A percentile compares a stretch with the other conserved stretches of the same genome.
Evolutionary conservation across 2,888 invertebrate species (phyloP).

Genomic region (Agrotis segetum): DNA sequence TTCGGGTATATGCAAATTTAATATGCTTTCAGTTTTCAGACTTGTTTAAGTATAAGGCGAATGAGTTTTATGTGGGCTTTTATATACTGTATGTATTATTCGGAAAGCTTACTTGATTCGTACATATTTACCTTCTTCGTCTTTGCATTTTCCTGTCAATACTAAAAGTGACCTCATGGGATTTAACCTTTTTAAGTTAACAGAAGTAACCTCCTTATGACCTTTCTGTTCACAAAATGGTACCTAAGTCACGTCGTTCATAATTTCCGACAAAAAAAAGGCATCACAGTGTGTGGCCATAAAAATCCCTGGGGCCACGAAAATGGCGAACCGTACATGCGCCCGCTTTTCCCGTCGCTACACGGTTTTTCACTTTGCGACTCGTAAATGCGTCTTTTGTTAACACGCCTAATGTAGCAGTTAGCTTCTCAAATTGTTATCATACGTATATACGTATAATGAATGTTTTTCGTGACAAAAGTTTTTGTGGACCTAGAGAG

Average conservation of each 20-base stretch:
- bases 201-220: conserved; percentile 40
- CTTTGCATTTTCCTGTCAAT: background rate
- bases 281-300: conserved; percentile 66
- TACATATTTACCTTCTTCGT: background rate
- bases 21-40: background rate
- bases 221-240: conserved; percentile 48
- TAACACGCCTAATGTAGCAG: conserved; percentile 81
- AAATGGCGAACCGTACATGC: conserved; percentile 64
- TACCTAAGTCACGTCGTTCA: conserved; percentile 62
- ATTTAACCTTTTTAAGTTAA: background rate
- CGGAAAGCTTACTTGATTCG: background rate
- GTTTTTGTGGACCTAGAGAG: conserved; percentile 30
- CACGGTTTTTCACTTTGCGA: conserved; percentile 82
- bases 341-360: conserved; percentile 61
- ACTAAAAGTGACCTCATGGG: background rate
- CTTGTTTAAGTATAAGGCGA: background rate
- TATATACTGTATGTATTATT: background rate
- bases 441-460: conserved; percentile 54
- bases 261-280: conserved; percentile 68
- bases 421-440: conserved; percentile 78
- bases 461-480: conserved; percentile 51
- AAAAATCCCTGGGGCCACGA: conserved; percentile 71
- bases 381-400: conserved; percentile 87
- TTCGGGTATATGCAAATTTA: background rate
- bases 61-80: background rate